Conservation (phyloP, 1,140 invertebrate species). For the Magallana angulata region DNA sequence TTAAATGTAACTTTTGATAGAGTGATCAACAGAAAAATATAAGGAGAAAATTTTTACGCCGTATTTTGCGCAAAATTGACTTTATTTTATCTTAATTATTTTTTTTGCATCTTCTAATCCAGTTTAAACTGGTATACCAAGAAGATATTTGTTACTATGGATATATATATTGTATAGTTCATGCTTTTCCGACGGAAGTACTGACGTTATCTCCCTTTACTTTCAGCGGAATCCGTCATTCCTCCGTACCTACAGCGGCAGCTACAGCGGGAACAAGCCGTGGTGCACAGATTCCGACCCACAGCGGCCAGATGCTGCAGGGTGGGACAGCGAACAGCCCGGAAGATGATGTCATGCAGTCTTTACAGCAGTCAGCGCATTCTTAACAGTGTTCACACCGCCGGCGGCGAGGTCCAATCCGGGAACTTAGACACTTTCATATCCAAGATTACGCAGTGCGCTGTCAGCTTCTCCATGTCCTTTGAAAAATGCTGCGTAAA, state of each 20-base stretch:
- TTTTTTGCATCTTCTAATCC: not conserved
- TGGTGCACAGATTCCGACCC: constrained; percentile 33
- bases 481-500: constrained; percentile 64
- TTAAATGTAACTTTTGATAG: too few species aligned
- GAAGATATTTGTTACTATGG: too few species aligned
- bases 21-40: too few species aligned
- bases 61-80: too few species aligned
- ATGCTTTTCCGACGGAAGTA: too few species aligned
- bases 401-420: not conserved
- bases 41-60: too few species aligned
- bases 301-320: constrained; percentile 57
- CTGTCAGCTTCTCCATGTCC: constrained; percentile 43
- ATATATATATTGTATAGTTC: too few species aligned
- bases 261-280: not conserved
- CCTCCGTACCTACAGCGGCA: not conserved
- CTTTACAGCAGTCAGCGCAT: constrained; percentile 44
- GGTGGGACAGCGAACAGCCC: constrained; percentile 59
- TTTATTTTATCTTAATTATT: not conserved
- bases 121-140: not conserved
- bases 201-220: not conserved
- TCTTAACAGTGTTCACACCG: constrained; percentile 45
- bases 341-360: constrained; percentile 58
- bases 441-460: constrained; percentile 54
- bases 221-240: constrained; percentile 7
- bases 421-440: constrained; percentile 29